These are phyloP conservation scores for Xenentodon cancila DNA, from an alignment of 2,797 vertebrate species.

Conservation along the genomic window DNA sequence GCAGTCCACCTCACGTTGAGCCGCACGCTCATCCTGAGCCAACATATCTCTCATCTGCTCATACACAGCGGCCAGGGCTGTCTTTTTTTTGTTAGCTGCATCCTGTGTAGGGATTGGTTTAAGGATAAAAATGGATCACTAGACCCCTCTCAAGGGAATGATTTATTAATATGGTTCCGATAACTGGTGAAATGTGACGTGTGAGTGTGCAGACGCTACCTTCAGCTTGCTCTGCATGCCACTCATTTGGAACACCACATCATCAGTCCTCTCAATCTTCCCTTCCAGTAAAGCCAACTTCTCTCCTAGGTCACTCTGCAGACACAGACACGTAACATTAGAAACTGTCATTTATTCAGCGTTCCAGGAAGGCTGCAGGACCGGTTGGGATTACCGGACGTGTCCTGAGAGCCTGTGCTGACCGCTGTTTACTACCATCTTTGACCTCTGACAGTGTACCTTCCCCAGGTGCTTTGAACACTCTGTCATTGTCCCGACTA, in stretches of 20 bases:
- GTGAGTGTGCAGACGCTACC: constrained; percentile 62
- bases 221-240: constrained; percentile 68
- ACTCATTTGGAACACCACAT: constrained; percentile 72
- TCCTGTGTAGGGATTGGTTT: constrained; percentile 70
- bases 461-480: too few species aligned
- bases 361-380: too few species aligned
- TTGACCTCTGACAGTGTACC: too few species aligned
- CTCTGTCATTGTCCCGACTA: too few species aligned
- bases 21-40: constrained; percentile 75
- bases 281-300: constrained; percentile 73
- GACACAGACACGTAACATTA: not conserved
- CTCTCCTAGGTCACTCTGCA: constrained; percentile 76
- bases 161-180: too few species aligned
- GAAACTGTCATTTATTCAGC: too few species aligned
- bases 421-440: too few species aligned
- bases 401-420: too few species aligned
- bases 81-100: constrained; percentile 65
- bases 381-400: too few species aligned
- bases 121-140: too few species aligned
- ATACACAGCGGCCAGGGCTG: constrained; percentile 77
- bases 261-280: constrained; percentile 77
- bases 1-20: constrained; percentile 72
- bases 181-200: rapidly evolving
- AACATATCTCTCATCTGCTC: constrained; percentile 83
- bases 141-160: too few species aligned